Evolutionary conservation across 2,888 invertebrate species (phyloP).

Genomic region (Peribatodes rhomboidaria): DNA sequence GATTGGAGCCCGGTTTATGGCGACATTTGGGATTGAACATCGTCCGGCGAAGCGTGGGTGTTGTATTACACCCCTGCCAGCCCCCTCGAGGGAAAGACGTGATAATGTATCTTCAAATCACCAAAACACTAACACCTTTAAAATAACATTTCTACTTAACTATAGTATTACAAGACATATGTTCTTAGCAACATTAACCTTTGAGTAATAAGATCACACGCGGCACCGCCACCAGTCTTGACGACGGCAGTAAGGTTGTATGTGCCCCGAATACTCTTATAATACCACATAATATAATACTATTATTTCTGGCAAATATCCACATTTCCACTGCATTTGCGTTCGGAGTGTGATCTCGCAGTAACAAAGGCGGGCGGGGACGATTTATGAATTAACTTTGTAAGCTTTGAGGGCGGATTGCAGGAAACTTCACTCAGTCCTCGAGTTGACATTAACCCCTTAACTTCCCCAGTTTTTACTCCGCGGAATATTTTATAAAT

Average conservation of each 20-base stretch:
- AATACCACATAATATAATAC: slow-evolving; percentile 30
- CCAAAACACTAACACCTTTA: too few relatives aligned
- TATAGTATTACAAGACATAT: slow-evolving; percentile 1
- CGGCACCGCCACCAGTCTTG: slow-evolving; percentile 20
- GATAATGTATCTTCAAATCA: too few relatives aligned
- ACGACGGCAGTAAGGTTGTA: slow-evolving; percentile 25
- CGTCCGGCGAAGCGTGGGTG: too few relatives aligned
- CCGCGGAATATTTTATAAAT: slow-evolving; percentile 37
- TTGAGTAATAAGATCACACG: slow-evolving; percentile 21
- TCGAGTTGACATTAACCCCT: slow-evolving; percentile 44
- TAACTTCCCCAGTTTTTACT: slow-evolving; percentile 36
- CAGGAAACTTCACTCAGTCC: slow-evolving; percentile 40
- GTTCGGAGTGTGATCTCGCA: slow-evolving; percentile 35
- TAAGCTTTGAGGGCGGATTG: slow-evolving; percentile 32
- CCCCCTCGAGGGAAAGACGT: too few relatives aligned
- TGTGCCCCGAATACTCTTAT: slow-evolving; percentile 29
- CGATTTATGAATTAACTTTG: slow-evolving; percentile 42
- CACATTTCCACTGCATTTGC: slow-evolving; percentile 40
- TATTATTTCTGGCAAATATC: slow-evolving; percentile 42
- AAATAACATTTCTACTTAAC: neutral
- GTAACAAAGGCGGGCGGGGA: slow-evolving; percentile 32
- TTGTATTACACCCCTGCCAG: too few relatives aligned
- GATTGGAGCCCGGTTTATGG: too few relatives aligned
- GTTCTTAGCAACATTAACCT: slow-evolving; percentile 16
- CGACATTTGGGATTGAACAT: too few relatives aligned